Percentiles rank a stretch among this genome's conserved stretches.
phyloP scores from a whole-genome alignment of 2,888 invertebrate species.

The Diploptera punctata region DNA sequence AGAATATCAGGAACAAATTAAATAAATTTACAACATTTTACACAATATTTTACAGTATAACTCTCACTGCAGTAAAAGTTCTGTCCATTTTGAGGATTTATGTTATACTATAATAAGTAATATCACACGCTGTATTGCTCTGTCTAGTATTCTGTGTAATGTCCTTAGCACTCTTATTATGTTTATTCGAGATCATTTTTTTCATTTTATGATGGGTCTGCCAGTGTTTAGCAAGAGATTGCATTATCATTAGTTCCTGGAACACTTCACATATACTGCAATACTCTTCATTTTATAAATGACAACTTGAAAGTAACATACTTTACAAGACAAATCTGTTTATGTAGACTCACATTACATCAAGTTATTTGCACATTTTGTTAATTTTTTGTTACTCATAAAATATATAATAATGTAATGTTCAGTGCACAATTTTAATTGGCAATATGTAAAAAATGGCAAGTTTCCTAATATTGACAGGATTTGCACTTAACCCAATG shows the following conservation, averaged over 20 bases:
- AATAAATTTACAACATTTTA: constrained; percentile 39
- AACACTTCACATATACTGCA: too few relatives aligned
- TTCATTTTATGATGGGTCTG: neutral
- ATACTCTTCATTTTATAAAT: too few relatives aligned
- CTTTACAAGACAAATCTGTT: too few relatives aligned
- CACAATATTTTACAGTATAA: constrained; percentile 25
- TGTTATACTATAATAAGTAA: neutral
- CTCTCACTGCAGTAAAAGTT: too few relatives aligned
- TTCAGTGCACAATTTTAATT: too few relatives aligned
- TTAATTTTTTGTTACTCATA: too few relatives aligned
- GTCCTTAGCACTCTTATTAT: neutral
- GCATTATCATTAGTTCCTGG: too few relatives aligned
- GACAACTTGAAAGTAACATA: too few relatives aligned
- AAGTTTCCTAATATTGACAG: constrained; percentile 12
- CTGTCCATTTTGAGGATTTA: neutral
- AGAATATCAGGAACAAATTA: constrained; percentile 36
- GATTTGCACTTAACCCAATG: constrained; percentile 28
- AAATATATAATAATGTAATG: too few relatives aligned
- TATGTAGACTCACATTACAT: too few relatives aligned
- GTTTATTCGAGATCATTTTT: constrained; percentile 14
- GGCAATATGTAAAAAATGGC: constrained; percentile 12
- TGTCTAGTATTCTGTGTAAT: neutral
- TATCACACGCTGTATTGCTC: constrained; percentile 9
- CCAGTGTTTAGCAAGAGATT: too few relatives aligned
- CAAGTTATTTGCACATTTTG: too few relatives aligned